Conservation (phyloP, 2,113 vertebrate genomes). For the Eidolon helvum region DNA sequence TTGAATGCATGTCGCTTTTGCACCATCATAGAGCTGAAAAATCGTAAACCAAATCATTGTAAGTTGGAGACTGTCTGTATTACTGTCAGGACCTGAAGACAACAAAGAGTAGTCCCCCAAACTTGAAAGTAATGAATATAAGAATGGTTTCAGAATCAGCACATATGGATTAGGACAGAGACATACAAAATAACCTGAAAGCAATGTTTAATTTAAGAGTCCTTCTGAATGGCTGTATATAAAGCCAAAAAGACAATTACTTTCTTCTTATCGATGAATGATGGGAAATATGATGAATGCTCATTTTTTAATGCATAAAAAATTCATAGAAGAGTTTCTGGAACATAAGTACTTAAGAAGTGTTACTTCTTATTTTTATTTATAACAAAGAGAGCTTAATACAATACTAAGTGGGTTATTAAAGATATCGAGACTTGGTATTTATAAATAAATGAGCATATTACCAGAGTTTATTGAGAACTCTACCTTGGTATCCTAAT, state of each 20-base stretch:
- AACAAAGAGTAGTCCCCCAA: not conserved
- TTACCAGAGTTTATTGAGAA: not conserved
- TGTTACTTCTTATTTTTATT: not conserved
- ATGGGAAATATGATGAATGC: not conserved
- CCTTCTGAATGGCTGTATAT: not conserved
- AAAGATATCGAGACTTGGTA: not conserved
- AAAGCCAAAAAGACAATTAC: not conserved
- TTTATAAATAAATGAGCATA: not conserved
- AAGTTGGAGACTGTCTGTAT: too few relatives aligned
- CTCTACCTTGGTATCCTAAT: not conserved
- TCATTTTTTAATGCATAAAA: not conserved
- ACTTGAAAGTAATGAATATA: conserved; percentile 10
- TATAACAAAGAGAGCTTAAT: not conserved
- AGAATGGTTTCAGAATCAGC: not conserved
- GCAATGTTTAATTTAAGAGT: not conserved
- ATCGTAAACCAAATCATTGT: too few relatives aligned
- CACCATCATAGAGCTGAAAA: too few relatives aligned
- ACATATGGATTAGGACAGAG: not conserved
- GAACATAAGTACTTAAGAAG: not conserved
- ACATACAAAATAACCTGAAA: not conserved
- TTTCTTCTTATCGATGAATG: not conserved
- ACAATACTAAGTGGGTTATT: not conserved
- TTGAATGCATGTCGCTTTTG: too few relatives aligned
- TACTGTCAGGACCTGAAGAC: not conserved
- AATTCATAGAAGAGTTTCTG: not conserved